Conservation (phyloP, 1,140 invertebrate genomes). For the Cyclargus thomasi region DNA sequence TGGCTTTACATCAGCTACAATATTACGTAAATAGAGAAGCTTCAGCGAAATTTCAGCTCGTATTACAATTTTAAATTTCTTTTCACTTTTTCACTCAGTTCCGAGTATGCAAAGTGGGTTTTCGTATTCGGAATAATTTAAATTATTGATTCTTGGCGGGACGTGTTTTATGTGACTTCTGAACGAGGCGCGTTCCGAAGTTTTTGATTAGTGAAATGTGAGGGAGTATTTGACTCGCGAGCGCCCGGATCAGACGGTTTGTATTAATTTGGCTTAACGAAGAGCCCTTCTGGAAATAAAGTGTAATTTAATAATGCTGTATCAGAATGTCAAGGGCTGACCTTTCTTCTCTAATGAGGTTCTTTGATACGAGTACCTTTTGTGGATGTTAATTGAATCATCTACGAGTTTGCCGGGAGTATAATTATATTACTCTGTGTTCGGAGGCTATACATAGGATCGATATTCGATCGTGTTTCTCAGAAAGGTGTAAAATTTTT, state of each 20-base stretch:
- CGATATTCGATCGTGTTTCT: not conserved
- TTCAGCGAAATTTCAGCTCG: not conserved
- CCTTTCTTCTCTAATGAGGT: conserved; percentile 22
- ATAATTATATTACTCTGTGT: not conserved
- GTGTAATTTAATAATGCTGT: conserved; percentile 13
- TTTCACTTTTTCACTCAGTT: not conserved
- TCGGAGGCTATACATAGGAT: not conserved
- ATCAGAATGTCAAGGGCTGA: conserved; percentile 30
- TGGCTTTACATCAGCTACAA: not conserved
- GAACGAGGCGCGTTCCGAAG: not conserved
- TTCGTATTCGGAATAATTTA: not conserved
- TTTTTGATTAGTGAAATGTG: not conserved
- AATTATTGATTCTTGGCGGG: not conserved
- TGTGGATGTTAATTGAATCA: conserved; percentile 24
- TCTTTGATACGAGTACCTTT: conserved; percentile 26
- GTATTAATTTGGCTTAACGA: conserved; percentile 4
- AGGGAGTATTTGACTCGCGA: conserved; percentile 3
- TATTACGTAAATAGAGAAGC: not conserved
- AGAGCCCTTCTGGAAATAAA: conserved; percentile 14
- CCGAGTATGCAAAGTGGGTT: not conserved
- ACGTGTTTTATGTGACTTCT: conserved; percentile 1
- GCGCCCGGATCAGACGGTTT: not conserved
- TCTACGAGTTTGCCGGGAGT: not conserved
- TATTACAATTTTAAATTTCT: not conserved
- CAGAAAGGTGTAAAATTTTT: no score